Evolutionary conservation across 1,140 invertebrate species (phyloP).

Genomic region (Caenorhabditis briggsae): DNA sequence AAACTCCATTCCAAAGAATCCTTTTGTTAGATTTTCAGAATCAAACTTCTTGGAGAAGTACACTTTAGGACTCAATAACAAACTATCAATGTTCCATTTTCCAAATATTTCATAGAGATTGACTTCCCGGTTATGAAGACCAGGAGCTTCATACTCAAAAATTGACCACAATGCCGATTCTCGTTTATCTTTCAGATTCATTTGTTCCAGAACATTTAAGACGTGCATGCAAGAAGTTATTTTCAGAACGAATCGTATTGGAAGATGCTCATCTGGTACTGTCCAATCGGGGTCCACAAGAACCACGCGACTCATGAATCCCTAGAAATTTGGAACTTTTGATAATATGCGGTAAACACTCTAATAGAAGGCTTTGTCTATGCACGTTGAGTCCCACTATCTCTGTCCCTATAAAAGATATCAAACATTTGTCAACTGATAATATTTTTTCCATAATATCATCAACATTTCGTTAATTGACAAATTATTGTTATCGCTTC

Average conservation of each 20-base stretch:
- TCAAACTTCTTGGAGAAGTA: conserved; percentile 20
- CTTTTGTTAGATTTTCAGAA: conserved; percentile 12
- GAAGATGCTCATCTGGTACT: neutral
- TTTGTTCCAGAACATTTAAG: neutral
- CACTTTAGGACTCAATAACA: conserved; percentile 3
- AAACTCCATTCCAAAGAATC: conserved; percentile 52
- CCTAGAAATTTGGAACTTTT: neutral
- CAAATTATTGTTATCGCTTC: too few relatives aligned
- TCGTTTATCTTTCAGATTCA: neutral
- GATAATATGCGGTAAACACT: neutral
- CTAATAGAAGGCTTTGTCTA: too few relatives aligned
- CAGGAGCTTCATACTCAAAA: conserved; percentile 7
- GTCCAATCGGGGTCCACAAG: conserved; percentile 53
- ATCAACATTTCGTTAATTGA: too few relatives aligned
- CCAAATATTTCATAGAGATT: conserved; percentile 16
- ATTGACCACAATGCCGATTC: conserved; percentile 12
- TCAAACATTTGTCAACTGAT: too few relatives aligned
- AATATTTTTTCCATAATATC: too few relatives aligned
- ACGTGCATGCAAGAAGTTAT: conserved; percentile 32
- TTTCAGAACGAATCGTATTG: conserved; percentile 49
- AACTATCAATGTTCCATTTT: conserved; percentile 22
- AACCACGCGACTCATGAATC: conserved; percentile 47
- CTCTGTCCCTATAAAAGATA: too few relatives aligned
- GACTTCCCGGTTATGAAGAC: conserved; percentile 53
- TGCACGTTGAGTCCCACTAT: too few relatives aligned